Conservation (phyloP, 2,888 invertebrate species). For the Pinctada fucata region DNA sequence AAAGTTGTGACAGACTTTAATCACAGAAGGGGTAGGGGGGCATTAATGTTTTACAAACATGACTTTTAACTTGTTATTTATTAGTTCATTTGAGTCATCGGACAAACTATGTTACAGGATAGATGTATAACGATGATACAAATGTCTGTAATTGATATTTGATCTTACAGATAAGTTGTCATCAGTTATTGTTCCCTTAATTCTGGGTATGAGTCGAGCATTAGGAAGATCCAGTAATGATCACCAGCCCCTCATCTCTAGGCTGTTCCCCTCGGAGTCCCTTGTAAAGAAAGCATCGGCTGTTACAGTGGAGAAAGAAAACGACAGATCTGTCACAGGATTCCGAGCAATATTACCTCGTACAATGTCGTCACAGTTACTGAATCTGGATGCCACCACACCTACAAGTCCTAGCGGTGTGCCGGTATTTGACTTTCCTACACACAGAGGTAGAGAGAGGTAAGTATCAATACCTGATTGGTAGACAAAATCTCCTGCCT, state of each 20-base stretch:
- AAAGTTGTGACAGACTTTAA: too few relatives aligned
- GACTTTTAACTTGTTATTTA: too few relatives aligned
- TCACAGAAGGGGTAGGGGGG: too few relatives aligned
- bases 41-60: too few relatives aligned
- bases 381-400: slow-evolving; percentile 56
- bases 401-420: slow-evolving; percentile 51
- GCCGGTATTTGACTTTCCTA: slow-evolving; percentile 19
- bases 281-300: slow-evolving; percentile 31
- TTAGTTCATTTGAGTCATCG: too few relatives aligned
- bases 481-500: too few relatives aligned
- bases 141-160: too few relatives aligned
- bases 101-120: too few relatives aligned
- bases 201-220: slow-evolving; percentile 92
- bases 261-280: slow-evolving; percentile 47
- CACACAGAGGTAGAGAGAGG: slow-evolving; percentile 27
- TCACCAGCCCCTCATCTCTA: slow-evolving; percentile 86
- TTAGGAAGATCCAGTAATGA: slow-evolving; percentile 91
- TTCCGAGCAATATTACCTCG: slow-evolving; percentile 92
- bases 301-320: slow-evolving; percentile 65
- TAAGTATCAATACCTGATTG: neutral
- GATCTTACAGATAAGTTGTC: slow-evolving; percentile 85
- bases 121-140: too few relatives aligned
- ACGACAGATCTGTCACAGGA: slow-evolving; percentile 76
- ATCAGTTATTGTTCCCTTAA: slow-evolving; percentile 89
- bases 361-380: slow-evolving; percentile 83